These are phyloP conservation scores for Xestia rhomboidea DNA, from an alignment of 2,888 invertebrate species.

Conservation along the genomic window DNA sequence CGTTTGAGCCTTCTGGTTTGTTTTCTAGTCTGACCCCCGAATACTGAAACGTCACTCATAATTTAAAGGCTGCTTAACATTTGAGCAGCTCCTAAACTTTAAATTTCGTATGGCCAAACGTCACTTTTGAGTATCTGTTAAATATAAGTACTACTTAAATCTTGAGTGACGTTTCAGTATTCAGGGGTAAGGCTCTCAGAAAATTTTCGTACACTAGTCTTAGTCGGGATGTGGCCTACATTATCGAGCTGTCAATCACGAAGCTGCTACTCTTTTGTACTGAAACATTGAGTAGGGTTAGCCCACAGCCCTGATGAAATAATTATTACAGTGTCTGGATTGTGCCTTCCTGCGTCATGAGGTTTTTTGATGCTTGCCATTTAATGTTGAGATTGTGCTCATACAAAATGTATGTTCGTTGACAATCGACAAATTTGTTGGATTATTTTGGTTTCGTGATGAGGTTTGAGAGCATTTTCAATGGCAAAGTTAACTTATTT, in stretches of 20 bases:
- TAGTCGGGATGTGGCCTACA: conserved; percentile 46
- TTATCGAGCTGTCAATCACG: conserved; percentile 66
- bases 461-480: conserved; percentile 24
- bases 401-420: conserved; percentile 42
- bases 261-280: conserved; percentile 61
- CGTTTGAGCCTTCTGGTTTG: not conserved
- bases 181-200: conserved; percentile 16
- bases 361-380: conserved; percentile 30
- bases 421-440: conserved; percentile 9
- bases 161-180: no score
- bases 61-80: no score
- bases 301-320: conserved; percentile 58
- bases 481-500: conserved; percentile 14
- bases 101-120: no score
- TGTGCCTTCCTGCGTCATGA: conserved; percentile 34
- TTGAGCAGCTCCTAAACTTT: no score
- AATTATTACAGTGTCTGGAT: conserved; percentile 61
- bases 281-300: conserved; percentile 68
- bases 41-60: no score
- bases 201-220: not conserved
- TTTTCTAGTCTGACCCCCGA: not conserved
- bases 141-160: no score
- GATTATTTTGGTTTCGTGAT: conserved; percentile 9
- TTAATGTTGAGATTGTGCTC: conserved; percentile 33
- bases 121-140: no score